Conservation (phyloP, 1,140 invertebrate genomes). For the Leptinotarsa texana region DNA sequence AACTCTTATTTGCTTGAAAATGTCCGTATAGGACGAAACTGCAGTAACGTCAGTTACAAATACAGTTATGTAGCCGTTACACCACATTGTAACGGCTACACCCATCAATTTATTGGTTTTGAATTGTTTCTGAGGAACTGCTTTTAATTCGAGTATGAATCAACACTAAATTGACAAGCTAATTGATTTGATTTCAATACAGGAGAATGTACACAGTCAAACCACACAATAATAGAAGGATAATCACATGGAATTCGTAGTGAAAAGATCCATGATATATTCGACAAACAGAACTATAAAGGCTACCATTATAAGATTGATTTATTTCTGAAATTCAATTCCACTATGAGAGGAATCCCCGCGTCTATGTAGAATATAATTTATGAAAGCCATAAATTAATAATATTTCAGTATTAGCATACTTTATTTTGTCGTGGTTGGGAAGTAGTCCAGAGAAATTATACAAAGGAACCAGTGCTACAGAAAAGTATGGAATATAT, state of each 20-base stretch:
- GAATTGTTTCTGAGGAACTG: too few relatives aligned
- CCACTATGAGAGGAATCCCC: neutral
- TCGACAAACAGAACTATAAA: neutral
- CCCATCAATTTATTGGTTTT: too few relatives aligned
- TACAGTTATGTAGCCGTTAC: too few relatives aligned
- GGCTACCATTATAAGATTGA: slow-evolving; percentile 6
- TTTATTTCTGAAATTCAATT: slow-evolving; percentile 1
- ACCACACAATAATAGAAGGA: neutral
- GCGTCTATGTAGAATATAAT: slow-evolving; percentile 26
- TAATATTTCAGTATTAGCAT: slow-evolving; percentile 40
- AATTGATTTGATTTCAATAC: too few relatives aligned
- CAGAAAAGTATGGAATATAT: neutral
- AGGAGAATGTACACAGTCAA: neutral
- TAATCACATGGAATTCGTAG: neutral
- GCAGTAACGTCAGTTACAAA: too few relatives aligned
- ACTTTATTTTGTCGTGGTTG: slow-evolving; percentile 23
- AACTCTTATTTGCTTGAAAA: too few relatives aligned
- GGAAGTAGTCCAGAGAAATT: neutral
- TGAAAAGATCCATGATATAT: neutral
- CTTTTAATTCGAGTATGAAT: too few relatives aligned
- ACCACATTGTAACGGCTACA: too few relatives aligned
- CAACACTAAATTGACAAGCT: too few relatives aligned
- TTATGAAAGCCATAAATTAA: slow-evolving; percentile 42
- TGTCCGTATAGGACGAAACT: too few relatives aligned
- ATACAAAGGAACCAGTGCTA: neutral